Evolutionary conservation across 2,888 invertebrate species (phyloP).

Genomic region (Quadriops clusia): DNA sequence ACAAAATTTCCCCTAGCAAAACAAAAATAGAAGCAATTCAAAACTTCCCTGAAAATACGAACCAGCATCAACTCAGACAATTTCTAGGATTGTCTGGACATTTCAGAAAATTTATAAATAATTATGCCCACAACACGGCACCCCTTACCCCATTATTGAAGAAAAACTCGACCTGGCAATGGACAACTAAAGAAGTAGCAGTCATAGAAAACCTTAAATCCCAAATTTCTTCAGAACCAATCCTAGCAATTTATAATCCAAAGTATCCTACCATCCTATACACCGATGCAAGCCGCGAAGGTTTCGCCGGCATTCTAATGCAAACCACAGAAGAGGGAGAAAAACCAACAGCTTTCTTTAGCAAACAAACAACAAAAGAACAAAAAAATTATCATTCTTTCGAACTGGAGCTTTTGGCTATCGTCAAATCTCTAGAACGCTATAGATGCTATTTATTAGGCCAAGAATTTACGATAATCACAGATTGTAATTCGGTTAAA

Average conservation of each 20-base stretch:
- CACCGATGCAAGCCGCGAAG: slow-evolving; percentile 21
- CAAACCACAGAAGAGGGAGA: slow-evolving; percentile 15
- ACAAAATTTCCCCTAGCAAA: slow-evolving; percentile 15
- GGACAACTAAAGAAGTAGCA: slow-evolving; percentile 1
- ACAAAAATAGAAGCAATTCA: slow-evolving; percentile 19
- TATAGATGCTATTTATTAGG: slow-evolving; percentile 15
- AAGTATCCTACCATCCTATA: slow-evolving; percentile 18
- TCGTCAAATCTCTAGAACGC: slow-evolving; percentile 14
- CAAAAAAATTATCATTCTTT: slow-evolving; percentile 20
- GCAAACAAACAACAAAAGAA: slow-evolving; percentile 19
- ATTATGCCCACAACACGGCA: slow-evolving; percentile 1
- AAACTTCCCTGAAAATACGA: slow-evolving; percentile 19
- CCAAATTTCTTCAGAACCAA: slow-evolving; percentile 1
- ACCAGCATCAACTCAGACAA: slow-evolving; percentile 20
- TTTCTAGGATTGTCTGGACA: slow-evolving; percentile 24
- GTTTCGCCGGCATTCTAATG: slow-evolving; percentile 20
- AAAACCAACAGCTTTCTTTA: slow-evolving; percentile 20
- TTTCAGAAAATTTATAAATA: slow-evolving; percentile 21
- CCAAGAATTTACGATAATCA: slow-evolving; percentile 10
- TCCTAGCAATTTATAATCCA: slow-evolving; percentile 3
- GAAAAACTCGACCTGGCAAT: slow-evolving; percentile 4
- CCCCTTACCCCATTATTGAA: slow-evolving; percentile 2
- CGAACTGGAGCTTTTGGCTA: slow-evolving; percentile 18
- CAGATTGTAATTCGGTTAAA: slow-evolving; percentile 11
- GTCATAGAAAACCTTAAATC: slow-evolving; percentile 1